A percentile compares a stretch with the other conserved stretches of the same genome.
Conservation (phyloP, 2,888 invertebrate species). For the Acanthosepion pharaonis region DNA sequence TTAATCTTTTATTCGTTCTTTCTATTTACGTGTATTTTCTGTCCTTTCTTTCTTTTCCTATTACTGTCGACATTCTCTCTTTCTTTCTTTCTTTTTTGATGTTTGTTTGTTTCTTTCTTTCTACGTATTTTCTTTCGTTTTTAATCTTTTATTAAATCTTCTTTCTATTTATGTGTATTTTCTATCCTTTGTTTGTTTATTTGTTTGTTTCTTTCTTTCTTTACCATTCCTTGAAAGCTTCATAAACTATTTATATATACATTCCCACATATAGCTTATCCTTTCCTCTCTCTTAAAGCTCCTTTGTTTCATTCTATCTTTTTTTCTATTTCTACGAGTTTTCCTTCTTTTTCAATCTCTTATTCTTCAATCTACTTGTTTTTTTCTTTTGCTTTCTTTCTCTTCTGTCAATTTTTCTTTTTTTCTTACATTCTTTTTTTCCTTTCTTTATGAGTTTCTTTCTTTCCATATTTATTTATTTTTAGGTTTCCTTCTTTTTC, state of each 20-base stretch:
- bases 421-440: background rate
- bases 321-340: background rate
- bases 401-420: background rate
- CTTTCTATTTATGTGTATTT: background rate
- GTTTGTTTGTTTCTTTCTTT: background rate
- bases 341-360: background rate
- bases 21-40: background rate
- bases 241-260: no score
- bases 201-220: background rate
- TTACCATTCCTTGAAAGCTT: no score
- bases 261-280: background rate
- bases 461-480: background rate
- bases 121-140: background rate
- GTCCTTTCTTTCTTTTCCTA: background rate
- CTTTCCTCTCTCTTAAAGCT: background rate
- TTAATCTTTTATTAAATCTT: background rate
- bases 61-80: no score
- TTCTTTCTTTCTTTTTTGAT: background rate
- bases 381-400: background rate
- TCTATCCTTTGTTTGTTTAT: background rate
- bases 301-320: no score
- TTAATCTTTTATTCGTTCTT: background rate
- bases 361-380: background rate
- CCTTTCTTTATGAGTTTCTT: background rate
- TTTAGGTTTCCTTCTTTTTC: background rate